phyloP scores from a whole-genome alignment of 2,797 vertebrate species.

The Galaxias olidus region DNA sequence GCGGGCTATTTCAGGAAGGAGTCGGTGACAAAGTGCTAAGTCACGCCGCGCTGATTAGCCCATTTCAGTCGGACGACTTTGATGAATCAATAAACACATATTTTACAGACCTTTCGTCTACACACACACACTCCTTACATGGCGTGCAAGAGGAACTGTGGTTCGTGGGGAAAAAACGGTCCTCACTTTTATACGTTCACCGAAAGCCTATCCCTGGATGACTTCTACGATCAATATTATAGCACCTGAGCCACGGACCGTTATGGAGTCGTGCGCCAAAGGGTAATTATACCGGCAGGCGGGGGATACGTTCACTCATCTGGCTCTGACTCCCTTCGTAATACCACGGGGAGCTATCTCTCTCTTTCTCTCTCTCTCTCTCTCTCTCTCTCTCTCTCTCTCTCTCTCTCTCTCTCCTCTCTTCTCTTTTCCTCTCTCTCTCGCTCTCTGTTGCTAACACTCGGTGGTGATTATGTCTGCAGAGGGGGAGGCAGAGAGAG shows the following conservation, averaged over 20 bases:
- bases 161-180: too few relatives aligned
- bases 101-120: too few relatives aligned
- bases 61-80: too few relatives aligned
- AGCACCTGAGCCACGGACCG: constrained; percentile 32
- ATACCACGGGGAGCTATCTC: constrained; percentile 12
- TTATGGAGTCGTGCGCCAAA: constrained; percentile 48
- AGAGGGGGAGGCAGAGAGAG: not conserved
- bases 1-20: too few relatives aligned
- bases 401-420: constrained; percentile 2
- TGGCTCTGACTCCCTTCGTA: constrained; percentile 38
- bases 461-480: constrained; percentile 30
- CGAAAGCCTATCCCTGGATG: constrained; percentile 30
- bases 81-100: too few relatives aligned
- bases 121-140: too few relatives aligned
- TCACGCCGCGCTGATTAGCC: too few relatives aligned
- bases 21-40: too few relatives aligned
- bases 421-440: constrained; percentile 4
- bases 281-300: constrained; percentile 55
- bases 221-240: constrained; percentile 44
- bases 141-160: too few relatives aligned
- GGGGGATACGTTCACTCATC: constrained; percentile 40
- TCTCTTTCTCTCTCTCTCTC: not conserved
- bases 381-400: constrained; percentile 6
- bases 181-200: too few relatives aligned
- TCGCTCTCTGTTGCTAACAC: not conserved